These are phyloP conservation scores for Sialia sialis DNA, from an alignment of 2,113 vertebrate genomes.

Conservation along the genomic window DNA sequence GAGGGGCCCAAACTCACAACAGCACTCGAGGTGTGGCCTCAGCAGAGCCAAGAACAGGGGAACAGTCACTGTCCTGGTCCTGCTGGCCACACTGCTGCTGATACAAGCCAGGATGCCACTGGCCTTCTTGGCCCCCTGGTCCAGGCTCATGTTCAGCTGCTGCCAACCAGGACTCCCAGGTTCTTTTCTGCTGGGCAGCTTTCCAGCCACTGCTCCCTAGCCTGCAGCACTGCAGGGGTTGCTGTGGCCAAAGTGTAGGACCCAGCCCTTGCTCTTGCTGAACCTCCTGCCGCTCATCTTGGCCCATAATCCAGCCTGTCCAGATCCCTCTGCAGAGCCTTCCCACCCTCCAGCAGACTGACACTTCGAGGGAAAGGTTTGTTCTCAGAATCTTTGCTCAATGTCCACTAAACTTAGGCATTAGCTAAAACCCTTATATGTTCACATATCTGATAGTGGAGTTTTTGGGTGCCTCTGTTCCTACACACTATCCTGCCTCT, in stretches of 20 bases:
- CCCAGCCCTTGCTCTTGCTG: not conserved
- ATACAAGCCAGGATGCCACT: not conserved
- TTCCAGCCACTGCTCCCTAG: not conserved
- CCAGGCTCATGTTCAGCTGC: not conserved
- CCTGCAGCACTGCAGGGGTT: not conserved
- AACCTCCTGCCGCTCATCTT: not conserved
- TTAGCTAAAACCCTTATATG: not conserved
- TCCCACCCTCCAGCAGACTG: not conserved
- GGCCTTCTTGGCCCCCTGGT: not conserved
- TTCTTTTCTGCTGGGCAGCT: not conserved
- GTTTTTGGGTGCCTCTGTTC: not conserved
- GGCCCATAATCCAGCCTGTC: not conserved
- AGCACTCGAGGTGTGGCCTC: not conserved
- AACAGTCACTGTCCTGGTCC: fast-evolving
- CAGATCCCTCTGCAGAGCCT: not conserved
- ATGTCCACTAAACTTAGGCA: not conserved
- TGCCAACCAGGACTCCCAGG: not conserved
- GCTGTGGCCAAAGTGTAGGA: not conserved
- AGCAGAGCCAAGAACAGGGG: not conserved
- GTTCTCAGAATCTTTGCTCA: not conserved
- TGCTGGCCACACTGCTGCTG: not conserved
- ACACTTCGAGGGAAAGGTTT: not conserved
- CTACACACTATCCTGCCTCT: fast-evolving
- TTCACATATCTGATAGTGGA: not conserved
- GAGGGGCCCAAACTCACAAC: not conserved